A percentile compares a stretch with the other conserved stretches of the same genome.
phyloP scores from a whole-genome alignment of 2,113 vertebrate species.

The Orycteropus afer region DNA sequence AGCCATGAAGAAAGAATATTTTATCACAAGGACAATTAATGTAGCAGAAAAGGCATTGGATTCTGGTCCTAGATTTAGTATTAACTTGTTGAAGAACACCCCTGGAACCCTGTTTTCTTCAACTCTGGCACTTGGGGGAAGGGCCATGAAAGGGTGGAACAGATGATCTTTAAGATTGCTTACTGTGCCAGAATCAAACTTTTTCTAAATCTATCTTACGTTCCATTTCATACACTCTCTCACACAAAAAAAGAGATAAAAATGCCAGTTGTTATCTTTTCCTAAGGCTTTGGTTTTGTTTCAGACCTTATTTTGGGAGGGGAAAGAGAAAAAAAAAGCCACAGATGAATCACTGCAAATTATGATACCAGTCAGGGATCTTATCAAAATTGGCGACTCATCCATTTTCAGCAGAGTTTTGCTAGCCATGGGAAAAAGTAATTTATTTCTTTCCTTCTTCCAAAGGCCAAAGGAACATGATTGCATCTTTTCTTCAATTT shows the following conservation, averaged over 20 bases:
- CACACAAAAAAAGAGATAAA: constrained; percentile 61
- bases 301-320: constrained; percentile 71
- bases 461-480: constrained; percentile 57
- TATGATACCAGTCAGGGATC: constrained; percentile 68
- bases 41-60: not conserved
- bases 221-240: constrained; percentile 54
- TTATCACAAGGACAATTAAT: not conserved
- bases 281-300: constrained; percentile 73
- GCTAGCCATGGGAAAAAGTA: constrained; percentile 57
- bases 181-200: constrained; percentile 41
- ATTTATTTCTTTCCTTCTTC: constrained; percentile 43
- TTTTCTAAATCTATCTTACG: constrained; percentile 49
- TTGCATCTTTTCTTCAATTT: constrained; percentile 17
- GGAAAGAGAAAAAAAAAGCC: constrained; percentile 29
- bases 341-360: constrained; percentile 77
- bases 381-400: constrained; percentile 75
- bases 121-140: not conserved
- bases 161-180: constrained; percentile 54
- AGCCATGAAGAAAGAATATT: not conserved
- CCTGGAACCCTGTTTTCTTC: not conserved
- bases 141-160: not conserved
- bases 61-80: not conserved
- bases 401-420: constrained; percentile 67
- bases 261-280: constrained; percentile 67
- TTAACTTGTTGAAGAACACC: not conserved